Conservation (phyloP, 2,888 invertebrate species). For the Xestia ashworthii region DNA sequence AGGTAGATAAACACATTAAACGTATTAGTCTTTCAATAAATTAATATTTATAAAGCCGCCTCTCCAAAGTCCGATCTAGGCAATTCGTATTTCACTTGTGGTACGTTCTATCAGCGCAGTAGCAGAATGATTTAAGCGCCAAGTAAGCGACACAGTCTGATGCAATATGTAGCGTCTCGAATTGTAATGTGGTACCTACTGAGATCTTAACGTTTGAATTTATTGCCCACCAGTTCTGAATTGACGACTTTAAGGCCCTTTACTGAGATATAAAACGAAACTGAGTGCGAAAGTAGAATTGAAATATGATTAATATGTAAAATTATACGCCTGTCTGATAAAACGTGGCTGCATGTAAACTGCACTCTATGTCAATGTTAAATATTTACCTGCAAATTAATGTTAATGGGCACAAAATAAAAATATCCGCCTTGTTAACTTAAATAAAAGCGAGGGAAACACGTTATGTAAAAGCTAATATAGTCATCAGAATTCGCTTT, state of each 20-base stretch:
- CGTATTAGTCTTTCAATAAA: slow-evolving; percentile 60
- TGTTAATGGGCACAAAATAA: slow-evolving; percentile 40
- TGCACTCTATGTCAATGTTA: slow-evolving; percentile 47
- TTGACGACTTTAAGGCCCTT: slow-evolving; percentile 58
- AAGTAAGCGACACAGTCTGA: slow-evolving; percentile 76
- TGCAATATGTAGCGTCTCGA: slow-evolving; percentile 74
- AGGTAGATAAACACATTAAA: slow-evolving; percentile 63
- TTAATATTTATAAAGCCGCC: slow-evolving; percentile 65
- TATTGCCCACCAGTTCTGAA: slow-evolving; percentile 62
- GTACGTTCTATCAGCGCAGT: slow-evolving; percentile 42
- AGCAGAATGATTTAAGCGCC: slow-evolving; percentile 76
- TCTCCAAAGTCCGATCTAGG: slow-evolving; percentile 53
- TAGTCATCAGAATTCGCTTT: slow-evolving; percentile 28
- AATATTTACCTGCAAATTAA: slow-evolving; percentile 46
- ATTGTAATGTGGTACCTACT: slow-evolving; percentile 77
- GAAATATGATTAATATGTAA: slow-evolving; percentile 55
- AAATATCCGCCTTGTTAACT: slow-evolving; percentile 39
- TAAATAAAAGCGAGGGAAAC: slow-evolving; percentile 34
- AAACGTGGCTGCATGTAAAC: slow-evolving; percentile 44
- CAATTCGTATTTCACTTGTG: slow-evolving; percentile 60
- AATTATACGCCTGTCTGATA: slow-evolving; percentile 43
- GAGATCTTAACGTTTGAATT: slow-evolving; percentile 76
- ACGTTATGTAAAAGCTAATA: slow-evolving; percentile 25
- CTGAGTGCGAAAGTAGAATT: slow-evolving; percentile 58
- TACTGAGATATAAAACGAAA: slow-evolving; percentile 54